Base-by-base conservation (phyloP, 2,888 invertebrate genomes). In the Chrysotoxum bicinctum region DNA sequence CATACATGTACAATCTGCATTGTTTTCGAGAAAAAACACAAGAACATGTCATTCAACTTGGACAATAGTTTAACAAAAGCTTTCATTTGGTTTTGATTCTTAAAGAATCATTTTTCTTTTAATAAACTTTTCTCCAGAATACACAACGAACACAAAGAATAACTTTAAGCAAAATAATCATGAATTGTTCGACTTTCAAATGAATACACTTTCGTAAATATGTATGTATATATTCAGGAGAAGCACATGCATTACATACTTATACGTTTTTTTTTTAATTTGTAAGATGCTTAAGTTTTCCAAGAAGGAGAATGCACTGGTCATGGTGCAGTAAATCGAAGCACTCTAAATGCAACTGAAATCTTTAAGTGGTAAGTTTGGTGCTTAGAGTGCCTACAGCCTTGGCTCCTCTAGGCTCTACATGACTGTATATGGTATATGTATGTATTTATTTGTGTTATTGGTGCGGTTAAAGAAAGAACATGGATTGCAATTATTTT, bases 141-240 rank as follows among this genome's bases (percentile, higher is more conserved):
- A 52, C 26, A 60, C 23, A 75, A 45, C 45, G 74, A 69, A 64
- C 23, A 5, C 23, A 60, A 16, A 60, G 40, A 60, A 19, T 43
- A 70, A n/a, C 50, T 75, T 64, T 14, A 16, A 35, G 16, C 16
- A 56, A 48, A 64, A 58, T 76, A 76, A 70, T 81, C 70, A 60
- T 37, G 54, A 62, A 77, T 52, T 82, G 77, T 82, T 82, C 82
- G 77, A 82, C 82, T 82, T 82, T 77, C 82, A 60, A 60, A 60
- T 60, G 58, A 45, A 56, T 52, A 58, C 79, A 40, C 40, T 9
- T 32, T 26, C 26, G 26, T 54, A n/a, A n/a, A 23, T 37, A 72
- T 48, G n/a, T 58, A n/a, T 19, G 16, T 32, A 23, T n/a, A 40
- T 14, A n/a, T 62, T 62, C 21, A 1, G 43, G 43, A 40, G 23